phyloP scores from a whole-genome alignment of 2,113 vertebrate species.

The Bos indicus region DNA sequence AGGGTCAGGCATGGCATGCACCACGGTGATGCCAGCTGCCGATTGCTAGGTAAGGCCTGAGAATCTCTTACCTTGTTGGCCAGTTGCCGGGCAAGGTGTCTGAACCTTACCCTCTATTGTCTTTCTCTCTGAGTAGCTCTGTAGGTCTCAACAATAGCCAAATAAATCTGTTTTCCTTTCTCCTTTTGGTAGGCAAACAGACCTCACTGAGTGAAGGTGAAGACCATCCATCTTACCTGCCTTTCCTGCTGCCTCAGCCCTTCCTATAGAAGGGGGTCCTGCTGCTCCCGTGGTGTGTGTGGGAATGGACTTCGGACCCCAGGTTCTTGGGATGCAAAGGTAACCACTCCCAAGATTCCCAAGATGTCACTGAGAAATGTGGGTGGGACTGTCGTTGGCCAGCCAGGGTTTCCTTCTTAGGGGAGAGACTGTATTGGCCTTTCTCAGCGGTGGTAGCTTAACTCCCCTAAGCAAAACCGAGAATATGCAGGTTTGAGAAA shows the following conservation, averaged over 20 bases:
- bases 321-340: slow-evolving; percentile 78
- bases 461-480: background rate
- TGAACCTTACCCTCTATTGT: background rate
- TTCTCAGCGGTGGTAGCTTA: background rate
- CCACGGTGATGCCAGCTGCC: background rate
- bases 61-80: background rate
- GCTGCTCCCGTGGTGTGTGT: slow-evolving; percentile 32
- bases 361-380: background rate
- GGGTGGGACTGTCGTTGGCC: background rate
- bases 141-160: background rate
- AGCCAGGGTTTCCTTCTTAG: background rate
- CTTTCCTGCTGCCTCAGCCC: background rate
- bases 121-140: background rate
- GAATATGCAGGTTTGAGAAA: background rate
- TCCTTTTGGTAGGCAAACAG: slow-evolving; percentile 73
- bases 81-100: accelerated
- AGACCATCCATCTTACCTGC: slow-evolving; percentile 38
- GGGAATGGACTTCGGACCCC: slow-evolving; percentile 80
- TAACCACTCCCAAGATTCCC: slow-evolving; percentile 57
- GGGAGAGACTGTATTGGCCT: accelerated
- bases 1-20: background rate
- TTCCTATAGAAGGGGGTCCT: background rate
- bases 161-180: slow-evolving; percentile 45
- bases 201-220: slow-evolving; percentile 72
- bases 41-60: background rate